Conservation (phyloP, 2,113 vertebrate genomes). For the Tenebrosternarchus preto region DNA sequence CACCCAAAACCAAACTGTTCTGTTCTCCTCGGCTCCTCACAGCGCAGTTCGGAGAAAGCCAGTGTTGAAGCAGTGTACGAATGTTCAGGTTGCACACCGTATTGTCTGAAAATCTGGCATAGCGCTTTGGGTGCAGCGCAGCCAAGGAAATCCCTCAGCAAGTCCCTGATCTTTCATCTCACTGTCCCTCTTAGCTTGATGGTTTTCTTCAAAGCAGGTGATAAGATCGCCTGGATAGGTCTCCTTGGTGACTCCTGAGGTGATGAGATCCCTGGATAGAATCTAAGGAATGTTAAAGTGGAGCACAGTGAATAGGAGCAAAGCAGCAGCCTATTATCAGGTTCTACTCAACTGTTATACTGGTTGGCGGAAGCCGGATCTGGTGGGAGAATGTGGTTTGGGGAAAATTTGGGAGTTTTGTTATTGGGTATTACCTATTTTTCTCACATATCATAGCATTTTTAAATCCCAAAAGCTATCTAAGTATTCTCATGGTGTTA, state of each 20-base stretch:
- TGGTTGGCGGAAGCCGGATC: background rate
- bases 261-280: background rate
- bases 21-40: background rate
- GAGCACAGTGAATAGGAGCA: background rate
- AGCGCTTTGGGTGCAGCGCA: constrained; percentile 21
- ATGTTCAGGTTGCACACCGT: background rate
- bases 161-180: constrained; percentile 34
- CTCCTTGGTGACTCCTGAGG: background rate
- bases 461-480: too few species aligned
- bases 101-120: constrained; percentile 10
- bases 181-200: constrained; percentile 45
- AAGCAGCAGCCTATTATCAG: background rate
- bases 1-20: background rate
- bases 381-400: background rate
- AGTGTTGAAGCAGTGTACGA: background rate
- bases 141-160: constrained; percentile 35
- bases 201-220: constrained; percentile 43
- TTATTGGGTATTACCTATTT: too few species aligned
- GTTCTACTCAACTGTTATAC: background rate
- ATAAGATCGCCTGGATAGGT: constrained; percentile 21
- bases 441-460: too few species aligned
- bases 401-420: background rate
- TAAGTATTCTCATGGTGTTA: too few species aligned
- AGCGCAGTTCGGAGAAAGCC: background rate
- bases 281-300: constrained; percentile 26